A percentile compares a stretch with the other conserved stretches of the same genome.
Evolutionary conservation across 2,888 invertebrate species (phyloP).

Genomic region (Xestobium rufovillosum): DNA sequence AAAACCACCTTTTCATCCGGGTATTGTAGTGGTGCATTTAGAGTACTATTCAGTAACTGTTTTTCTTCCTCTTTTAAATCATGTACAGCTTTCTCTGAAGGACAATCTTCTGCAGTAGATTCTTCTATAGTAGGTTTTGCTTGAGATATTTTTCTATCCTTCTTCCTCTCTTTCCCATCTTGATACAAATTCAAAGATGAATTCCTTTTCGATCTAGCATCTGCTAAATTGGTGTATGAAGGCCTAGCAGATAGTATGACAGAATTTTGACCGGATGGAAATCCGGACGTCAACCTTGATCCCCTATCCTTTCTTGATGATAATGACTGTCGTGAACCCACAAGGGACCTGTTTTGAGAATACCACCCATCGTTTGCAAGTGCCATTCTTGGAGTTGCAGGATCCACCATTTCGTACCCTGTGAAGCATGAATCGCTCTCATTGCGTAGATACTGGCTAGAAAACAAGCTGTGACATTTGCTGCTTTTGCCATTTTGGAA

Average conservation of each 20-base stretch:
- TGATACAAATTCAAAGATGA: conserved; percentile 18
- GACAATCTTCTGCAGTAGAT: conserved; percentile 26
- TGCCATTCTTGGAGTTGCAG: conserved; percentile 61
- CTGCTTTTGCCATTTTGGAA: conserved; percentile 24
- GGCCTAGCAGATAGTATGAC: conserved; percentile 42
- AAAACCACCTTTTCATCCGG: conserved; percentile 50
- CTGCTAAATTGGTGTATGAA: conserved; percentile 31
- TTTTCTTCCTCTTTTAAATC: conserved; percentile 43
- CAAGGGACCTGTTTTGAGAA: conserved; percentile 39
- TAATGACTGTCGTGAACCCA: conserved; percentile 37
- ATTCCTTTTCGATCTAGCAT: conserved; percentile 22
- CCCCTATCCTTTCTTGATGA: conserved; percentile 42
- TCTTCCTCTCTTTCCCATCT: conserved; percentile 22
- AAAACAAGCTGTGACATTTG: conserved; percentile 47
- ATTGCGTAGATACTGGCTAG: conserved; percentile 59
- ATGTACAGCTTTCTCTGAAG: conserved; percentile 42
- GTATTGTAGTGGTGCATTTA: conserved; percentile 6
- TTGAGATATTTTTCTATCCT: conserved; percentile 26
- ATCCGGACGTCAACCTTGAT: conserved; percentile 19
- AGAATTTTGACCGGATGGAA: conserved; percentile 28
- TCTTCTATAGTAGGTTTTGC: conserved; percentile 27
- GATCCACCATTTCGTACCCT: conserved; percentile 59
- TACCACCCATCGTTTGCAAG: conserved; percentile 57
- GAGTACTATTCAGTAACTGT: conserved; percentile 37
- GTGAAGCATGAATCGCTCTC: conserved; percentile 55